Conservation (phyloP, 2,888 invertebrate species). For the Cryptocheilus praepositus region DNA sequence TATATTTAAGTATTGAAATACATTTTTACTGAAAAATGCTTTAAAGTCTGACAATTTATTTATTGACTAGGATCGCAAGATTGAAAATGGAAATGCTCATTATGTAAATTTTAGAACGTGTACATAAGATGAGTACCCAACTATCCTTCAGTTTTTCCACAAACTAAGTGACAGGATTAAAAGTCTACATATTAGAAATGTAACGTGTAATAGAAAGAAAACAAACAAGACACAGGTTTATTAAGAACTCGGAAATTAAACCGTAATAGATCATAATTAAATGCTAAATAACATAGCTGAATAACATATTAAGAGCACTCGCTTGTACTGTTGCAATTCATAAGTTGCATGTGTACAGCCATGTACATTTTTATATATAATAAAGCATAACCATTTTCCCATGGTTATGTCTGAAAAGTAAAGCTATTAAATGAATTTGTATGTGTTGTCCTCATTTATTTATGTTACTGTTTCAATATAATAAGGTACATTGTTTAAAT, state of each 20-base stretch:
- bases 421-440: constrained; percentile 51
- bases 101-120: constrained; percentile 38
- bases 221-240: constrained; percentile 57
- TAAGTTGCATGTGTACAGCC: constrained; percentile 71
- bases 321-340: constrained; percentile 72
- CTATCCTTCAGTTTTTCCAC: constrained; percentile 52
- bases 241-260: constrained; percentile 58
- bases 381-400: constrained; percentile 53
- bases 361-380: constrained; percentile 72
- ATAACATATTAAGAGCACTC: constrained; percentile 68
- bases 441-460: constrained; percentile 33
- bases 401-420: constrained; percentile 51
- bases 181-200: constrained; percentile 56
- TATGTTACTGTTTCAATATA: constrained; percentile 6
- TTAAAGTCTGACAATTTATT: constrained; percentile 49
- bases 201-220: constrained; percentile 52
- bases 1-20: constrained; percentile 24
- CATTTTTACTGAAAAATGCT: constrained; percentile 31
- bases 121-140: constrained; percentile 45
- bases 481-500: constrained; percentile 7
- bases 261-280: constrained; percentile 64
- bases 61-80: constrained; percentile 47
- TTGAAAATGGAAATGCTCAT: constrained; percentile 39
- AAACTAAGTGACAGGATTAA: constrained; percentile 52
- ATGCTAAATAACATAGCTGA: constrained; percentile 61